Evolutionary conservation across 2,888 invertebrate genomes (phyloP), one percentile per base, ranked within the genome.

Genomic region (Chirona hameri): DNA sequence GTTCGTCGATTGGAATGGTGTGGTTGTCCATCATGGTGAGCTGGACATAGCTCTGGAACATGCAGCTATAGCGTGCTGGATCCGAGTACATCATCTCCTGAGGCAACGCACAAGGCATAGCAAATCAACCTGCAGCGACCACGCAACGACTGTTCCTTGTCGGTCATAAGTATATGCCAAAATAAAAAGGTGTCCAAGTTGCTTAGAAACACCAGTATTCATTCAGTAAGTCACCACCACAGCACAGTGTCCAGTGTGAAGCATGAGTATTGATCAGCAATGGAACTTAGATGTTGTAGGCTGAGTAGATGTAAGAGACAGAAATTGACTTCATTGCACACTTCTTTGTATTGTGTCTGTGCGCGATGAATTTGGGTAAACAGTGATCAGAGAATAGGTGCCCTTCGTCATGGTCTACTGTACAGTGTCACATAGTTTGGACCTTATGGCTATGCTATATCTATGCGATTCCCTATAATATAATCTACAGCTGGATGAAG

Each of bases 11-110:
- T 3, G 86, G 84, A 84, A 86, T 86, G 81, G 86, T 86, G 87
- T 97, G 97, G 86, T 93, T 91, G 86, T 95, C 92, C 82, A 96
- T 88, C 93, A 97, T 94, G 0, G 97, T 96, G 84, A 97, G 89
- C 85, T 96, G 95, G 0, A 97, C 97, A 87, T 97, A 96, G 0
- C 94, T 93, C 82, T 85, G 85, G 81, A 85, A 85, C 21, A 84
- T 81, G 81, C 84, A 83, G 27, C 84, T 82, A 84, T 84, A 85
- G 4, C 85, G 82, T 46, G 60, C 31, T n/a, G 85, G 85, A 69
- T 85, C 84, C 72, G 84, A 82, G 89, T 97, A 97, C 93, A 97
- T 93, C 84, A 96, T 88, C 83, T 95, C 95, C 89, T 91, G 86
- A 0, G 87, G 86, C 83, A 79, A 83, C 80, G 84, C 2, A 39